Percentiles rank a stretch among this genome's conserved stretches.
Evolutionary conservation across 2,888 invertebrate genomes (phyloP).

Genomic region (Campoplex nolae): DNA sequence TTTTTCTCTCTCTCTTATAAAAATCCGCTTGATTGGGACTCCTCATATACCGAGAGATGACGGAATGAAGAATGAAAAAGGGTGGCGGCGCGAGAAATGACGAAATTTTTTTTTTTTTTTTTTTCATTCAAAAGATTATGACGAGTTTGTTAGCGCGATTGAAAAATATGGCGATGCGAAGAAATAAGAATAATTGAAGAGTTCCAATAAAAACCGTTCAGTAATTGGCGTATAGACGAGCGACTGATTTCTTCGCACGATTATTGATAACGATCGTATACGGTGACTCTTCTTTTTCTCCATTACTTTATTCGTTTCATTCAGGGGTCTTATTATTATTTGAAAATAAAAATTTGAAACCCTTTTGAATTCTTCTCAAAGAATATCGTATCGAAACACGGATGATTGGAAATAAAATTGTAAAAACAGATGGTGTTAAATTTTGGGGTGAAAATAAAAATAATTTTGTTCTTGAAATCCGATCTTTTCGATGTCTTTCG

Average conservation of each 20-base stretch:
- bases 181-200: neutral
- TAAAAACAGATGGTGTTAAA: conserved; percentile 5
- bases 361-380: conserved; percentile 21
- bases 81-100: conserved; percentile 67
- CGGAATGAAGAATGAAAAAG: conserved; percentile 53
- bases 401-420: neutral
- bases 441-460: neutral
- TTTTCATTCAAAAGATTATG: conserved; percentile 29
- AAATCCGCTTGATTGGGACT: conserved; percentile 73
- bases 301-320: neutral
- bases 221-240: conserved; percentile 1
- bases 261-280: conserved; percentile 33
- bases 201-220: conserved; percentile 27
- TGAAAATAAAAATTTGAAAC: conserved; percentile 12
- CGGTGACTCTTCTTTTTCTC: conserved; percentile 15
- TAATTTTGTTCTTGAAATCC: neutral
- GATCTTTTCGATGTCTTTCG: neutral
- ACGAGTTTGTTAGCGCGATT: conserved; percentile 57
- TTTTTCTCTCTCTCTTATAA: conserved; percentile 48
- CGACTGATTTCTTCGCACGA: conserved; percentile 11
- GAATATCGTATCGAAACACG: conserved; percentile 14
- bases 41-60: conserved; percentile 35
- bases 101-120: neutral
- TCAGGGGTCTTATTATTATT: neutral
- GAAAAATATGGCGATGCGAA: neutral